Percentiles rank a stretch among this genome's conserved stretches.
Evolutionary conservation across 2,113 vertebrate genomes (phyloP).

Genomic region (Charadrius vociferus): DNA sequence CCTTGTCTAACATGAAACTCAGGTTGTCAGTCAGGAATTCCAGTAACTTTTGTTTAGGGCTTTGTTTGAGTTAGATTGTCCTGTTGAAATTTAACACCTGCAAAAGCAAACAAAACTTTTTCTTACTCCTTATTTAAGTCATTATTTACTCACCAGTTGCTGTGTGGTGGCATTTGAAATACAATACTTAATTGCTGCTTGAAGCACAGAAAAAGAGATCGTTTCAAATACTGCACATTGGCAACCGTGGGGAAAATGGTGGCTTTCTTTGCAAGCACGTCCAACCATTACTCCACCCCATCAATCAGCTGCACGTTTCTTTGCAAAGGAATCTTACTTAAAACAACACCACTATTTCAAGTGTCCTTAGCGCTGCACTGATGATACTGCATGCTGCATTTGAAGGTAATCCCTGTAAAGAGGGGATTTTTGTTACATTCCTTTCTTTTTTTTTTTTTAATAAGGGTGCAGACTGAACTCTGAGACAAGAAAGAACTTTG

Average conservation of each 20-base stretch:
- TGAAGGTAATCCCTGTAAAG: not conserved
- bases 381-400: not conserved
- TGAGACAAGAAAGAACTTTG: conserved; percentile 55
- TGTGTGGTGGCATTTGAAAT: conserved; percentile 49
- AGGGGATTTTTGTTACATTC: not conserved
- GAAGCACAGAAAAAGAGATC: not conserved
- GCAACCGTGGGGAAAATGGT: not conserved
- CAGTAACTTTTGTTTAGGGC: conserved; percentile 48
- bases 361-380: not conserved
- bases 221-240: not conserved
- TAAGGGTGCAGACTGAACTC: conserved; percentile 57
- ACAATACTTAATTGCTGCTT: conserved; percentile 49
- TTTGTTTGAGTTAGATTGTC: conserved; percentile 61
- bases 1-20: conserved; percentile 45
- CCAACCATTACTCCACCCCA: not conserved
- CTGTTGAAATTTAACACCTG: conserved; percentile 62
- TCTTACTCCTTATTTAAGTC: conserved; percentile 43
- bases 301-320: not conserved
- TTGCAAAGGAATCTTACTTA: not conserved
- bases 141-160: conserved; percentile 33
- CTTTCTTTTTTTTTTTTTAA: not conserved
- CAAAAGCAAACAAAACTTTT: conserved; percentile 46
- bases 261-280: not conserved
- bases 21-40: conserved; percentile 28
- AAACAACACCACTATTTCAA: not conserved